Evolutionary conservation across 2,113 vertebrate genomes (phyloP), one percentile per base, ranked within the genome.

Genomic region (Mystacornis crossleyi): DNA sequence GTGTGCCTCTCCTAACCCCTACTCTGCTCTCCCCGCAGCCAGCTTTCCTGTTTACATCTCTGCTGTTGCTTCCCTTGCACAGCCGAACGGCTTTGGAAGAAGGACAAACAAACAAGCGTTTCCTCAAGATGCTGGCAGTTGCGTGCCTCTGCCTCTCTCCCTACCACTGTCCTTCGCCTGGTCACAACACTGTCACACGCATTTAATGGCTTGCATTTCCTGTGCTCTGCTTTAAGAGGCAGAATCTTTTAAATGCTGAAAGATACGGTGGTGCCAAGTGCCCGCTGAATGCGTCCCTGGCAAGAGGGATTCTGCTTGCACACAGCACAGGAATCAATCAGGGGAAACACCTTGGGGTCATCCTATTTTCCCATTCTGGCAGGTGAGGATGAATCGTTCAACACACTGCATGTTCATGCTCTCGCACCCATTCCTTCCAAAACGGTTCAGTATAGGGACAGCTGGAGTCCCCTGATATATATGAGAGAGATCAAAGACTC

Each of bases 1-100:
- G 43, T 3, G 36, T 14, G 3, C 74, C 69, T 82, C 79, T 90
- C 74, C 66, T n/a, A 55, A 33, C 5, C 50, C 66, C 53, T 14
- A 11, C 62, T 77, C 45, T 54, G 66, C 11, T 92, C 66, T 60
- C 66, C 66, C 75, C 14, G 64, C 72, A 61, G 80, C 61, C 80
- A 45, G 79, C 38, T 51, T 97, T 96, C 96, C 96, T 95, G 95
- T 95, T 97, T 93, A 97, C 91, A 54, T 65, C 80, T 25, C 67
- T 8, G 79, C 81, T 0, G 14, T 8, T 0, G 3, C 84, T 87
- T 94, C 92, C 85, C 79, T 50, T 8, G 81, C 40, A 24, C 45
- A 57, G 95, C 70, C 9, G 1, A 51, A 92, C 74, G 67, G 87
- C 92, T 93, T 73, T 43, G 72, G 80, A 36, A 45, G 47, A 82